These are phyloP conservation scores for Neopipo cinnamomea DNA, from an alignment of 2,113 vertebrate species.

Conservation along the genomic window DNA sequence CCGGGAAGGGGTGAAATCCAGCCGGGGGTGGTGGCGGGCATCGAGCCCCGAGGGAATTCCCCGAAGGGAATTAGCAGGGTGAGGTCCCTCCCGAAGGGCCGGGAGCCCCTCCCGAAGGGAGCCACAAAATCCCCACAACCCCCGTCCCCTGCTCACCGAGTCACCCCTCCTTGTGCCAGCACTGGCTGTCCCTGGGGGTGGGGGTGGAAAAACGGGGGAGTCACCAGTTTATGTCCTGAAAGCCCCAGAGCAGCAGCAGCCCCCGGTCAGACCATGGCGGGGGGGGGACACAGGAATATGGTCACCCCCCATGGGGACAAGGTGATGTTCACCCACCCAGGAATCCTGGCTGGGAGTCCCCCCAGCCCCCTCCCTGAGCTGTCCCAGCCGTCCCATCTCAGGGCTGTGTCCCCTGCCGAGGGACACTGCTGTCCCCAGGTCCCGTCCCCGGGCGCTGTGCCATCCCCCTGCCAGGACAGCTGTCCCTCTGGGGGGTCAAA, in stretches of 20 bases:
- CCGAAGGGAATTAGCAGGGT: neutral
- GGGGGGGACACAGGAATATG: neutral
- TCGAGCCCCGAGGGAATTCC: neutral
- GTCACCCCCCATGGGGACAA: neutral
- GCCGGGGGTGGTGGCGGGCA: fast-evolving
- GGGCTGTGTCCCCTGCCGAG: neutral
- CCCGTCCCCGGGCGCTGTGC: fast-evolving
- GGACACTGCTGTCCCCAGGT: neutral
- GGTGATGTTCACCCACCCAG: neutral
- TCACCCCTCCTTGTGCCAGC: neutral
- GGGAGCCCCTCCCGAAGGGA: neutral
- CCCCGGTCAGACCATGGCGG: fast-evolving
- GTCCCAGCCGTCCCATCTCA: neutral
- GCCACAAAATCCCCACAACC: neutral
- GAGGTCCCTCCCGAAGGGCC: neutral
- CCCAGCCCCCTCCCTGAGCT: fast-evolving
- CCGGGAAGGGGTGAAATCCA: fast-evolving
- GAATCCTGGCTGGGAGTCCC: neutral
- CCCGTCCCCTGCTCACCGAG: fast-evolving
- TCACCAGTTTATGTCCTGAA: neutral
- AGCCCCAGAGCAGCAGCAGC: neutral
- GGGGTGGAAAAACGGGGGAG: neutral
- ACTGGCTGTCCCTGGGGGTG: neutral
- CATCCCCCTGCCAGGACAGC: conserved; percentile 3
- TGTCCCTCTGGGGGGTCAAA: neutral